Base-by-base conservation (phyloP, 1,140 invertebrate species). In the Drosophila funebris region DNA sequence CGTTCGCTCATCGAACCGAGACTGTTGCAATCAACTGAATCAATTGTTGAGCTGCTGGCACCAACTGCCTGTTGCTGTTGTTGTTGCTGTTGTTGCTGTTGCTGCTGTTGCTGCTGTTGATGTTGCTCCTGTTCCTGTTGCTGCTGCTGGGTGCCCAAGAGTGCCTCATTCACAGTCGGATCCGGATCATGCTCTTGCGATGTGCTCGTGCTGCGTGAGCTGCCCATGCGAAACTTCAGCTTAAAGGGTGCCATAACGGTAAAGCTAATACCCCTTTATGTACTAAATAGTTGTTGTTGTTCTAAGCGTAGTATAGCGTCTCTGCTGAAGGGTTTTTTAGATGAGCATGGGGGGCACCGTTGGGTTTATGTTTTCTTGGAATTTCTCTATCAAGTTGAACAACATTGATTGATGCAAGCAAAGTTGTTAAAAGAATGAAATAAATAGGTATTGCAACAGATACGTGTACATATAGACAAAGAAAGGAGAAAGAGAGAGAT, bases 121-220 rank as follows among this genome's bases (percentile, higher is more conserved):
- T 80, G 60, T 14, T 82, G 78, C 14, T 54, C 6, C 16, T 37
- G 50, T 7, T 52, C 14, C 31, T 53, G 50, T 14, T 54, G 52
- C 18, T 54, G 31, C 20, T 54, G 67, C 36, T 85, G 81, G 52
- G 77, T 48, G 41, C 79, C 83, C 20, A 92, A 67, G 9, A 91
- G 72, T 5, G 90, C 87, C 52, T 91, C 91, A 48, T 85, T 91
- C 33, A 89, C 89, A 27, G 90, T 88, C 39, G 91, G 90, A 53
- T 92, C 91, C 24, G 87, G 75, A 77, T 92, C 91, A 43, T 85
- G 89, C 74, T 92, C 91, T 73, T 92, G 91, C 52, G 91, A 92
- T 50, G 90, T 90, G 54, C 89, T 92, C 14, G 91, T 90, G 61
- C 91, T 92, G 11, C 91, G 73, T n/a, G 91, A 92, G 61, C 91